A percentile compares a stretch with the other conserved stretches of the same genome.
phyloP scores from a whole-genome alignment of 2,888 invertebrate genomes.

The Coelinius sp. region DNA sequence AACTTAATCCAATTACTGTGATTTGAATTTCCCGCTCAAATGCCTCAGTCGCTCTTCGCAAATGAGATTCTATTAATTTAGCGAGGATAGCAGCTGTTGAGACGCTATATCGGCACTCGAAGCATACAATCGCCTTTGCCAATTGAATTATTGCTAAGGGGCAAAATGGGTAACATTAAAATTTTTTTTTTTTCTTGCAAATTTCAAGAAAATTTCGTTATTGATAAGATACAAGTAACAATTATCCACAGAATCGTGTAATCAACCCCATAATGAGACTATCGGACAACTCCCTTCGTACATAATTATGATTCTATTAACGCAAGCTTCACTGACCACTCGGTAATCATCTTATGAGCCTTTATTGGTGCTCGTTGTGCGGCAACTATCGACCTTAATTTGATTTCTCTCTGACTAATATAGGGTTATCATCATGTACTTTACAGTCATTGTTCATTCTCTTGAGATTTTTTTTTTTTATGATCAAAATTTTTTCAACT shows the following conservation, averaged over 20 bases:
- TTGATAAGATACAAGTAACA: too few relatives aligned
- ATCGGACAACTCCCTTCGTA: not conserved
- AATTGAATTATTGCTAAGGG: not conserved
- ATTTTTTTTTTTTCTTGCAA: not conserved
- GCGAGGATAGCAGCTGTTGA: constrained; percentile 58
- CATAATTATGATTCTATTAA: constrained; percentile 18
- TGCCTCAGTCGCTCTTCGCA: constrained; percentile 35
- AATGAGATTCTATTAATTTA: constrained; percentile 58
- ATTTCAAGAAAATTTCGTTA: too few relatives aligned
- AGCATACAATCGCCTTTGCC: constrained; percentile 4
- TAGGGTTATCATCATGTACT: not conserved
- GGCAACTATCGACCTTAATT: constrained; percentile 27
- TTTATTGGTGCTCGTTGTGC: constrained; percentile 26
- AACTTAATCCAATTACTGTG: not conserved
- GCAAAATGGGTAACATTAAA: too few relatives aligned
- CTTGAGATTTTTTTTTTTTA: not conserved
- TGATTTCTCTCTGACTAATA: constrained; percentile 20
- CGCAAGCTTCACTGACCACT: constrained; percentile 19
- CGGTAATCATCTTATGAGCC: constrained; percentile 11
- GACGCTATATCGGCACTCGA: not conserved
- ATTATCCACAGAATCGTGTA: constrained; percentile 5
- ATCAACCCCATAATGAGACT: constrained; percentile 4
- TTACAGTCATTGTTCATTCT: not conserved
- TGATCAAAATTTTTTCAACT: too few relatives aligned
- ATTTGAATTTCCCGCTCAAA: constrained; percentile 16